phyloP scores from a whole-genome alignment of 2,113 vertebrate species.

The Kobus ellipsiprymnus region DNA sequence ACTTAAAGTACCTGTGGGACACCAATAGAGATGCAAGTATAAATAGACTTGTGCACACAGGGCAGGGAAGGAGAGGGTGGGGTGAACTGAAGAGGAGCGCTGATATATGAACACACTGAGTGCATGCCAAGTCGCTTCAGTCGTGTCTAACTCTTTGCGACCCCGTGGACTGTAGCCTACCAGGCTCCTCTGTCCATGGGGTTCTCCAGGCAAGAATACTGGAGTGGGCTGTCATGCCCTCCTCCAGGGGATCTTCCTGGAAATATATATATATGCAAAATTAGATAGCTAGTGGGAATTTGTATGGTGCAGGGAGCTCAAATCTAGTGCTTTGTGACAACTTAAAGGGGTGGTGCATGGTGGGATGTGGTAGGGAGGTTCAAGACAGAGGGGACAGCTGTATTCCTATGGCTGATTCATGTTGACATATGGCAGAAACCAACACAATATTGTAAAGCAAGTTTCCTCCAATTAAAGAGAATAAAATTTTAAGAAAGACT shows the following conservation, averaged over 20 bases:
- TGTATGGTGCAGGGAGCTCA: neutral
- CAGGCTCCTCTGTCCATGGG: neutral
- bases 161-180: neutral
- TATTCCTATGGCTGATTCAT: rapidly evolving
- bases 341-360: neutral
- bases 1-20: neutral
- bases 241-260: neutral
- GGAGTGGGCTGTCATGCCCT: neutral
- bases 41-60: neutral
- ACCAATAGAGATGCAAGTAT: neutral
- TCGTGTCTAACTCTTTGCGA: rapidly evolving
- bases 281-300: neutral
- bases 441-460: neutral
- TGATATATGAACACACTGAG: rapidly evolving
- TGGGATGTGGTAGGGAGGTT: neutral
- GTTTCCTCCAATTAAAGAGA: neutral
- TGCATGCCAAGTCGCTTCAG: rapidly evolving
- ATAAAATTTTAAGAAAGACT: neutral
- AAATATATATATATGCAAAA: neutral
- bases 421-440: neutral
- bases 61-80: rapidly evolving
- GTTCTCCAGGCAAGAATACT: neutral
- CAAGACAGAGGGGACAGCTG: neutral
- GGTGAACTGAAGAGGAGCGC: no score
- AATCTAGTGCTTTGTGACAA: neutral